Evolutionary conservation across 2,888 invertebrate species (phyloP), one percentile per base, ranked within the genome.

Genomic region (Frankliniella intonsa): DNA sequence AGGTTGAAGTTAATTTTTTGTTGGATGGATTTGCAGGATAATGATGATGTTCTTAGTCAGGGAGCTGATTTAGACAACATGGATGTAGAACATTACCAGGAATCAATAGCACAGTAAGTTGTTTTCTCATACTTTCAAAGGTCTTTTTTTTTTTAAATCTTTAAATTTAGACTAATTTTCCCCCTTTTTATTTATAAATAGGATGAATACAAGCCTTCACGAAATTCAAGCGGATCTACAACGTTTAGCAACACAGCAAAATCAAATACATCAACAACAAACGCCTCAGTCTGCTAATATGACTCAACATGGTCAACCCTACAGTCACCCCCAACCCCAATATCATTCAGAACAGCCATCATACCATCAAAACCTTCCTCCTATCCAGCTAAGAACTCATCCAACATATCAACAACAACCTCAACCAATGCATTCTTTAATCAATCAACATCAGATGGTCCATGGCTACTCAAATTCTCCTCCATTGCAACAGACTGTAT

Each of bases 161-260:
- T 69, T 76, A 50, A 82, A 80, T 62, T 12, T 38, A 51, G 69
- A 79, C 1, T 81, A 3, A 17, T 38, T 81, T 51, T 84, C 84
- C 80, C 83, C 81, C 84, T 84, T 85, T 83, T 83, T 83, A 76
- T 38, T 38, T 38, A 3, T 38, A 38, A 38, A 38, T 38, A 94
- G 94, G 90, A 95, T 97, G 93, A 97, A 97, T 90, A 93, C 92
- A 90, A 97, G 95, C 90, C 92, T 98, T 87, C 94, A 95, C 88
- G 97, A 97, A 89, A 94, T 98, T 87, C 97, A 97, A 90, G 94
- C 94, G 84, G 97, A 98, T 89, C 97, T 98, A 87, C 95, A 96
- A 89, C 92, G 95, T 86, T 91, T 98, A 85, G 93, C 96, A 83
- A 93, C 92, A 84, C 95, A 96, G 87, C 94, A 94, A 87, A 92